These are phyloP conservation scores for Aurelia aurita complex sp. Pacific DNA, from an alignment of 30 jellyfish, hydroid and myxozoan genomes.

Conservation along the genomic window DNA sequence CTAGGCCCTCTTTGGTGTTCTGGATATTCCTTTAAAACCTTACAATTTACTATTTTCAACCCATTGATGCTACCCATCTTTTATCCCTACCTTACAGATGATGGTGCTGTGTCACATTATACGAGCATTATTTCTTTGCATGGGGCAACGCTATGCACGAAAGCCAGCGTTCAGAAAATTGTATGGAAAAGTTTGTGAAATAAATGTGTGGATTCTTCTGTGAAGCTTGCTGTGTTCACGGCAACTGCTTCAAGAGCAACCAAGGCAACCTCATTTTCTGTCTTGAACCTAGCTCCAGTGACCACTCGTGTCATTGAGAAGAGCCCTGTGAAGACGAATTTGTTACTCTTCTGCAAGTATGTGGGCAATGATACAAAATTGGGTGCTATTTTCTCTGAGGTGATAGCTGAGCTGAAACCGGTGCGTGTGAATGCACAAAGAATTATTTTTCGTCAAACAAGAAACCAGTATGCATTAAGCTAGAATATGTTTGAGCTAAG, in stretches of 20 bases:
- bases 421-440: neutral
- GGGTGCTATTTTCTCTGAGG: slow-evolving; percentile 3
- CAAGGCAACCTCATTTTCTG: slow-evolving; percentile 14
- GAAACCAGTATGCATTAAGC: slow-evolving; percentile 23
- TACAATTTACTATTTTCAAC: no score
- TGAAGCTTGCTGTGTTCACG: slow-evolving; percentile 30
- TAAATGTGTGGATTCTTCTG: slow-evolving; percentile 5
- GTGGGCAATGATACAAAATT: slow-evolving; percentile 25
- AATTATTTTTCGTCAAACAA: slow-evolving; percentile 22
- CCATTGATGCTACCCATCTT: no score
- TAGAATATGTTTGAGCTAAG: slow-evolving; percentile 26
- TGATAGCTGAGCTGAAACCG: neutral
- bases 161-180: slow-evolving; percentile 21
- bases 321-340: slow-evolving; percentile 30
- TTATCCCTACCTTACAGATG: no score
- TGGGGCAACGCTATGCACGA: neutral
- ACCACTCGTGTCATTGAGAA: slow-evolving; percentile 29
- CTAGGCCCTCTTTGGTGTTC: no score
- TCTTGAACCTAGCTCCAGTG: neutral
- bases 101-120: no score
- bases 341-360: slow-evolving; percentile 11
- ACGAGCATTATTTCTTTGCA: no score
- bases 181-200: slow-evolving; percentile 25
- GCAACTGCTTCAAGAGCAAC: slow-evolving; percentile 37
- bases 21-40: no score